Percentiles rank a stretch among this genome's conserved stretches.
Conservation (phyloP, 2,888 invertebrate genomes). For the Orchesella flavescens region DNA sequence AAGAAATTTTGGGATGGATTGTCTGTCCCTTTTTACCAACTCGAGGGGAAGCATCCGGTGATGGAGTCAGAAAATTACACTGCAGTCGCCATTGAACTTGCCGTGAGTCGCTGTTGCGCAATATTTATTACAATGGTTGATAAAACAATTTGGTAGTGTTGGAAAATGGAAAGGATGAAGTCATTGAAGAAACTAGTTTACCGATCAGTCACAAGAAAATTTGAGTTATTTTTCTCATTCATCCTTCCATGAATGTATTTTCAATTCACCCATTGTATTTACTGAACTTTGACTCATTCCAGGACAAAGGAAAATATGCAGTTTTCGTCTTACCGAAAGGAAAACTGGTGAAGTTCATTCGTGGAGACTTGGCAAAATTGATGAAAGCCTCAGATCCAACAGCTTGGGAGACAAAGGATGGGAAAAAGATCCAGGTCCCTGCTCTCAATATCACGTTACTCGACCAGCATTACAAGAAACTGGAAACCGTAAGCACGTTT, state of each 20-base stretch:
- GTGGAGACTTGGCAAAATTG: slow-evolving; percentile 54
- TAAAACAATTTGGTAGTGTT: no score
- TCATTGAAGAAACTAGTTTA: no score
- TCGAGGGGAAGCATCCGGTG: slow-evolving; percentile 59
- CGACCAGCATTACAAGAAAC: slow-evolving; percentile 67
- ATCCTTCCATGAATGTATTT: background rate
- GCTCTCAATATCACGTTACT: slow-evolving; percentile 63
- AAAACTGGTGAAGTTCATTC: slow-evolving; percentile 61
- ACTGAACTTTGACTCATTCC: background rate
- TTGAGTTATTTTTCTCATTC: background rate
- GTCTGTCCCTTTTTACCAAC: slow-evolving; percentile 57
- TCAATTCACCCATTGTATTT: background rate
- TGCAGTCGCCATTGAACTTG: slow-evolving; percentile 59
- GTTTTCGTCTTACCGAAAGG: slow-evolving; percentile 65
- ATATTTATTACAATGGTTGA: no score
- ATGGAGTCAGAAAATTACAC: slow-evolving; percentile 57
- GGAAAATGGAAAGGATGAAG: no score
- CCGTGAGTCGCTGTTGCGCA: slow-evolving; percentile 48
- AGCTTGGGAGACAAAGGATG: slow-evolving; percentile 51
- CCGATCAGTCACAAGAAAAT: no score
- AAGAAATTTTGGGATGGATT: slow-evolving; percentile 66
- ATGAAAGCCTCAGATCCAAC: slow-evolving; percentile 53
- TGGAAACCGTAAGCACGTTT: slow-evolving; percentile 60
- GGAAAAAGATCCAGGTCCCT: slow-evolving; percentile 58
- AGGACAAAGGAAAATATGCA: slow-evolving; percentile 64